These are phyloP conservation scores for Volucella inanis DNA, from an alignment of 2,888 invertebrate genomes.

Conservation along the genomic window DNA sequence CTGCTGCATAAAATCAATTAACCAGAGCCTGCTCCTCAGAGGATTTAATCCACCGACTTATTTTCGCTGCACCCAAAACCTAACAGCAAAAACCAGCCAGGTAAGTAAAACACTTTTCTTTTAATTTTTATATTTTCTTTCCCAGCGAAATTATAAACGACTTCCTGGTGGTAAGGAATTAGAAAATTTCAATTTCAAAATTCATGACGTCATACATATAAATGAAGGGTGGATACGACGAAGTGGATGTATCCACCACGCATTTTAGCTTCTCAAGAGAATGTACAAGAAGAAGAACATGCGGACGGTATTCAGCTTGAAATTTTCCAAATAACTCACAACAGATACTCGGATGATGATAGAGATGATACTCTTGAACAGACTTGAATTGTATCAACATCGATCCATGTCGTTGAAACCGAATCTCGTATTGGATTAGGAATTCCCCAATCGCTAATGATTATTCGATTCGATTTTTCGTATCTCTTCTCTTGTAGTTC, in stretches of 20 bases:
- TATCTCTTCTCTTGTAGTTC: neutral
- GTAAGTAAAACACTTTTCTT: conserved; percentile 50
- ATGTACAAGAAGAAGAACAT: neutral
- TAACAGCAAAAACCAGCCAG: conserved; percentile 64
- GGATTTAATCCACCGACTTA: conserved; percentile 31
- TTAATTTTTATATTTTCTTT: conserved; percentile 9
- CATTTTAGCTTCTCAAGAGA: conserved; percentile 24
- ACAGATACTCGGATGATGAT: too few relatives aligned
- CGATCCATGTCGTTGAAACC: neutral
- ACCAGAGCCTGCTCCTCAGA: conserved; percentile 14
- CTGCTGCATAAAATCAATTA: conserved; percentile 62
- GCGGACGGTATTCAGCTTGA: too few relatives aligned
- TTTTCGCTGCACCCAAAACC: conserved; percentile 33
- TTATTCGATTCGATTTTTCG: conserved; percentile 35
- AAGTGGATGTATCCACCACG: neutral
- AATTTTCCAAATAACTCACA: too few relatives aligned
- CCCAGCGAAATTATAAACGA: conserved; percentile 29
- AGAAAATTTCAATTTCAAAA: too few relatives aligned
- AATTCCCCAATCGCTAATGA: conserved; percentile 7
- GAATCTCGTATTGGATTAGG: conserved; percentile 3
- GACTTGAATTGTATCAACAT: too few relatives aligned
- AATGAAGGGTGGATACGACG: conserved; percentile 55
- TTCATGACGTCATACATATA: conserved; percentile 66
- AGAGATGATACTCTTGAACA: too few relatives aligned
- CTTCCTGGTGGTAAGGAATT: conserved; percentile 16